Evolutionary conservation across 2,888 invertebrate genomes (phyloP), one percentile per base, ranked within the genome.

Genomic region (Lithophane ornitopus): DNA sequence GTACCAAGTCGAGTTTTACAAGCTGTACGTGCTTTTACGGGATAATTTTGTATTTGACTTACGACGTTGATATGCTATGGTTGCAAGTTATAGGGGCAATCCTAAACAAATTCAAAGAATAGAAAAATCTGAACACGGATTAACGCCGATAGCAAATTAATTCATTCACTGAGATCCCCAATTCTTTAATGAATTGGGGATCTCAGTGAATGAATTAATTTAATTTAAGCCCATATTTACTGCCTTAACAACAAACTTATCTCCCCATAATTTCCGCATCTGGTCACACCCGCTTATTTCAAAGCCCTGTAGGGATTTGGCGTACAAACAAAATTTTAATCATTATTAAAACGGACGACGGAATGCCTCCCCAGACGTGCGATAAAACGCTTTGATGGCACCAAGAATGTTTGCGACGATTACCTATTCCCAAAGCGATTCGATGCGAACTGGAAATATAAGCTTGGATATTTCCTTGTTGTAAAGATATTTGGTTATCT

Each of bases 281-380:
- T 81, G 62, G 74, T 58, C 69, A 70, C 72, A 76, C 69, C 73
- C 87, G 86, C 86, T 82, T 79, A 76, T 82, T 87, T 87, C 66
- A 74, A 74, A 76, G 84, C 88, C 81, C 85, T 63, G 34, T 72
- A 78, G 73, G 84, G 80, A 82, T 80, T 82, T 74, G 58, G 80
- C 74, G 69, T 80, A 81, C 78, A 85, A 88, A 88, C 82, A 87
- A 88, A 87, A 81, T 87, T 87, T 88, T 88, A 87, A 88, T 87
- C 86, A 86, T 87, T 88, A 87, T 87, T 87, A 88, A 88, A 88
- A 84, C 78, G 78, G 80, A 87, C 81, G 82, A 63, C 56, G 70
- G 69, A 80, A 85, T 86, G 77, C 76, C 80, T 85, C 81, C 85
- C 83, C 74, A 70, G 86, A 85, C 83, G 85, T 78, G 77, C 85